These are phyloP conservation scores for Borostomias antarcticus DNA, from an alignment of 2,797 vertebrate genomes.

Conservation along the genomic window DNA sequence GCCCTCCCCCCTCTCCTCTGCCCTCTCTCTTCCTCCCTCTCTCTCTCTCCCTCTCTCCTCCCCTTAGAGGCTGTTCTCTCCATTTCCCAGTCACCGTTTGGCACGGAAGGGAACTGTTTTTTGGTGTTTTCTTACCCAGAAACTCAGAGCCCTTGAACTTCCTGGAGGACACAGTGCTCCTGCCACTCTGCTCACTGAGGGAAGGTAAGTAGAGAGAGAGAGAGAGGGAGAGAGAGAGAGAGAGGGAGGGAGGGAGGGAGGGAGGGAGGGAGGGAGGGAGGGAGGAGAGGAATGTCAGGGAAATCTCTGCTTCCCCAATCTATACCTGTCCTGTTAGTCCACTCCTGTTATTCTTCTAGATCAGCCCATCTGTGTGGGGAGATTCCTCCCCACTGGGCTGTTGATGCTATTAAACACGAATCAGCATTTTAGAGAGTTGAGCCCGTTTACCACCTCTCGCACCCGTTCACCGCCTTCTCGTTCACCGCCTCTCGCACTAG, in stretches of 20 bases:
- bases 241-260: conserved; percentile 2
- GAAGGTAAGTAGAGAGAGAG: background rate
- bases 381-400: background rate
- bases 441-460: conserved; percentile 15
- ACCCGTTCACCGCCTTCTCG: conserved; percentile 13
- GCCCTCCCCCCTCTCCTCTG: background rate
- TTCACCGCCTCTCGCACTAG: conserved; percentile 17
- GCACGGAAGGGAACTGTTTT: conserved; percentile 40
- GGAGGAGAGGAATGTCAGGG: background rate
- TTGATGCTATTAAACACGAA: conserved; percentile 50
- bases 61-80: conserved; percentile 51
- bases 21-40: conserved; percentile 20
- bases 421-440: conserved; percentile 43
- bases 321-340: conserved; percentile 2
- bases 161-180: conserved; percentile 25
- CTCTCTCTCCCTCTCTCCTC: conserved; percentile 16
- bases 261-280: background rate
- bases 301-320: too few relatives aligned
- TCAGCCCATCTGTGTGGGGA: conserved; percentile 12
- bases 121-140: conserved; percentile 35
- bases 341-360: conserved; percentile 19
- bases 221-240: conserved; percentile 4
- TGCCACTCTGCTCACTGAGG: too few relatives aligned
- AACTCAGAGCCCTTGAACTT: conserved; percentile 55
- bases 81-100: conserved; percentile 59